Conservation (phyloP, 2,113 vertebrate species). For the Daphoenositta chrysoptera region DNA sequence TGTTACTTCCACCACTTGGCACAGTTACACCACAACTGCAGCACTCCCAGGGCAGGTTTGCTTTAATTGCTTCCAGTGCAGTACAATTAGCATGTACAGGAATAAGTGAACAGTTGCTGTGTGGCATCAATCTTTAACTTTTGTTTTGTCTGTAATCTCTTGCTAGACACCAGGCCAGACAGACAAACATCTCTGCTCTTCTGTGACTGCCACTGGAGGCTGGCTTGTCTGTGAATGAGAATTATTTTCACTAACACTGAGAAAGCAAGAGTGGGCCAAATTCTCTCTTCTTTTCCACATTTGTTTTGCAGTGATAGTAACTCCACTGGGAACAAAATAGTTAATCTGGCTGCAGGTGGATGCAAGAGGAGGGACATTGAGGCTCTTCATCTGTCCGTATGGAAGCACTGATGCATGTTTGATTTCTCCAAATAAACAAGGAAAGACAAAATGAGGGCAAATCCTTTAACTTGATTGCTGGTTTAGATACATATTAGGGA, state of each 20-base stretch:
- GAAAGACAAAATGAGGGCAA: neutral
- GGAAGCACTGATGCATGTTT: neutral
- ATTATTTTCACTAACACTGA: neutral
- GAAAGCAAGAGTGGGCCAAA: neutral
- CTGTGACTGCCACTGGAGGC: neutral
- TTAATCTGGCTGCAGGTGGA: neutral
- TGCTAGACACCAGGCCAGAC: neutral
- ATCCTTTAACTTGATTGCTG: neutral
- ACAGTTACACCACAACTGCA: neutral
- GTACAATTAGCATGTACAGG: fast-evolving
- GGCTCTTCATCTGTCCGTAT: neutral
- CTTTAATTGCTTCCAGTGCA: neutral
- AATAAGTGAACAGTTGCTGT: neutral
- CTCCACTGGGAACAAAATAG: neutral
- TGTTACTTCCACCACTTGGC: neutral
- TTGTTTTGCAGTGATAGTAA: neutral
- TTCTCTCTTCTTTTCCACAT: neutral
- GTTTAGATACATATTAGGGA: neutral
- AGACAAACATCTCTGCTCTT: neutral
- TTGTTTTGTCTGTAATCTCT: neutral
- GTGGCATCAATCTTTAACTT: neutral
- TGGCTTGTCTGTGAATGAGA: neutral
- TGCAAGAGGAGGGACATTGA: neutral
- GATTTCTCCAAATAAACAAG: neutral
- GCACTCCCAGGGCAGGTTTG: constrained; percentile 1